phyloP scores from a whole-genome alignment of 2,113 vertebrate genomes.

The Rhinopithecus roxellana region DNA sequence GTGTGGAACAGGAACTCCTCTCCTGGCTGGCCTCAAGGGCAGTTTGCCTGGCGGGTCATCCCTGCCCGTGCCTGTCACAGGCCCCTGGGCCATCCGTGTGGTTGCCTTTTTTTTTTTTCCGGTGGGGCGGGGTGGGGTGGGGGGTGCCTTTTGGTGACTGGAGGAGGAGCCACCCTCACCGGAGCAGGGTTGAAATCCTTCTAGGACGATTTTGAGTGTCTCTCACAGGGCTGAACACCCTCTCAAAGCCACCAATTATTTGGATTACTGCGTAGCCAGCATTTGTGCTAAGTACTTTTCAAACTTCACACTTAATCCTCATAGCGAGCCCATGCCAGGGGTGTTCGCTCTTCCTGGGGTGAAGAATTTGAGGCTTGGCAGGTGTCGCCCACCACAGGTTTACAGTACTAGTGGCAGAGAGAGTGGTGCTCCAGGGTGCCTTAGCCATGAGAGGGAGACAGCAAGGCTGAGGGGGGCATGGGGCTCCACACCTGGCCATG shows the following conservation, averaged over 20 bases:
- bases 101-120: too few relatives aligned
- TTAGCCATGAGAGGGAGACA: background rate
- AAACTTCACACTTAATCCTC: background rate
- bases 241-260: background rate
- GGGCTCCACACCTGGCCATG: background rate
- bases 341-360: too few relatives aligned
- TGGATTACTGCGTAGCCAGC: background rate
- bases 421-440: background rate
- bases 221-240: background rate
- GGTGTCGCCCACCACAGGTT: background rate
- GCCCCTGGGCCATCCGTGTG: background rate
- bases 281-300: background rate
- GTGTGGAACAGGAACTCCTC: background rate
- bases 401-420: background rate
- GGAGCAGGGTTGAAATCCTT: background rate
- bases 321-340: background rate
- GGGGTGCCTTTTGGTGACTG: background rate
- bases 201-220: background rate
- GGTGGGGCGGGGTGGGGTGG: too few relatives aligned
- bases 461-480: background rate
- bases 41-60: background rate
- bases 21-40: background rate
- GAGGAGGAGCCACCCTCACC: background rate
- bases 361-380: background rate
- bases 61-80: background rate